These are phyloP conservation scores for Sinella curviseta DNA, from an alignment of 1,140 invertebrate genomes.

Conservation along the genomic window DNA sequence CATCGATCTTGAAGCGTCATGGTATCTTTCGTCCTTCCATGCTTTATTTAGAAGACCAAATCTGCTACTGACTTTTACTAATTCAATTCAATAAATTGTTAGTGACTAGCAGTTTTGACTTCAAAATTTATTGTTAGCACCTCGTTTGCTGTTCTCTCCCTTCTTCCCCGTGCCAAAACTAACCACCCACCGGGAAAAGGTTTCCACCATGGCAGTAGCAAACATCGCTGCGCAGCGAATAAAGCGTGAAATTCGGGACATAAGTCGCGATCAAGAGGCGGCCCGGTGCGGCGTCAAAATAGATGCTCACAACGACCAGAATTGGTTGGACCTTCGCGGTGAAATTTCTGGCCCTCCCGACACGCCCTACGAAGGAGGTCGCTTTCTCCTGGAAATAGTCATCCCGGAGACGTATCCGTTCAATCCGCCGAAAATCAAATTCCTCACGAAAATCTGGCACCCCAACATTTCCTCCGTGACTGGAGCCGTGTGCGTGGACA, in stretches of 20 bases:
- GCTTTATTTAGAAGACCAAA: no score
- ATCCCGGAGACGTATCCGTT: slow-evolving; percentile 70
- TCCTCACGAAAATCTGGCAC: slow-evolving; percentile 70
- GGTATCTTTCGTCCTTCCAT: no score
- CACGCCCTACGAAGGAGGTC: slow-evolving; percentile 66
- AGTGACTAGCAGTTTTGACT: no score
- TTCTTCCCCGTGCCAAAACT: no score
- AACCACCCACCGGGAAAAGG: no score
- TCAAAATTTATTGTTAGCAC: no score
- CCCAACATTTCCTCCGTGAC: slow-evolving; percentile 70
- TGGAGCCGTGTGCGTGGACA: slow-evolving; percentile 70
- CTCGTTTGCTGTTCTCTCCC: no score
- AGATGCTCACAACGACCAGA: slow-evolving; percentile 59
- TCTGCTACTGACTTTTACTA: no score
- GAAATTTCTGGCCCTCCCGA: slow-evolving; percentile 61
- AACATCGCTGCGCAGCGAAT: slow-evolving; percentile 10
- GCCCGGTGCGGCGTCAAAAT: slow-evolving; percentile 54
- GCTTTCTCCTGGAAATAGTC: slow-evolving; percentile 63
- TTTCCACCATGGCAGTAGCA: neutral
- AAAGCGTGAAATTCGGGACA: neutral
- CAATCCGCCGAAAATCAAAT: slow-evolving; percentile 64
- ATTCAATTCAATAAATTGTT: no score
- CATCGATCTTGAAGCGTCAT: no score
- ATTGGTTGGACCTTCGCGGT: slow-evolving; percentile 59
- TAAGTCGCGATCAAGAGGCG: neutral